Evolutionary conservation across 2,113 vertebrate species (phyloP), one percentile per base, ranked within the genome.

Genomic region (Oxyruncus cristatus): DNA sequence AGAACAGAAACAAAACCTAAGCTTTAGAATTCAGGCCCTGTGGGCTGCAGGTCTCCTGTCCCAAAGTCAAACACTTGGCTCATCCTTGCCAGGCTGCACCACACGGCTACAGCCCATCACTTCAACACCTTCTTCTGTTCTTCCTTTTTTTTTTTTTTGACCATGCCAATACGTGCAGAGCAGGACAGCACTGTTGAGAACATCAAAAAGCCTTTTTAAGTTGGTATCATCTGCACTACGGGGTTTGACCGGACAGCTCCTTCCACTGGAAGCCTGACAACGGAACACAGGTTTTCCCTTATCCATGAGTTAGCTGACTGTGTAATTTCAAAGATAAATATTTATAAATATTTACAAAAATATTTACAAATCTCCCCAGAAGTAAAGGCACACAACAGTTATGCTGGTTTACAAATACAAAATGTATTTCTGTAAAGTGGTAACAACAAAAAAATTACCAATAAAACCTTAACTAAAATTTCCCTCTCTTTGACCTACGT

Each of bases 11-110:
- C 55, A 92, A 94, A 73, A 4, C 12, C 0, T 0, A 27, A 55
- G 53, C 52, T 79, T 72, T 56, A 82, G 72, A 88, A 89, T 20
- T 17, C 0, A 0, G 23, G 22, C 2, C 10, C 66, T 2, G 3
- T 20, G 59, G 74, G 65, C 50, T 67, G 47, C 53, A 65, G 74
- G 22, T 78, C 65, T 62, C 35, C 61, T n/a, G 52, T n/a, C 39
- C 42, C 37, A 35, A 62, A 84, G 81, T 27, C 73, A 77, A 80
- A 66, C 0, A 1, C 37, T 58, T 52, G 0, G 5, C 42, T 55
- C 52, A 50, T 27, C 56, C 30, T 59, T 16, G 9, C 28, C 1
- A 8, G 46, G 35, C 70, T 42, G 49, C 21, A 42, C 44, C 8
- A 1, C 37, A 37, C 46, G 84, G 49, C 72, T 52, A 28, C 37